Conservation (phyloP, 2,888 invertebrate species). For the Drosophila rellima region DNA sequence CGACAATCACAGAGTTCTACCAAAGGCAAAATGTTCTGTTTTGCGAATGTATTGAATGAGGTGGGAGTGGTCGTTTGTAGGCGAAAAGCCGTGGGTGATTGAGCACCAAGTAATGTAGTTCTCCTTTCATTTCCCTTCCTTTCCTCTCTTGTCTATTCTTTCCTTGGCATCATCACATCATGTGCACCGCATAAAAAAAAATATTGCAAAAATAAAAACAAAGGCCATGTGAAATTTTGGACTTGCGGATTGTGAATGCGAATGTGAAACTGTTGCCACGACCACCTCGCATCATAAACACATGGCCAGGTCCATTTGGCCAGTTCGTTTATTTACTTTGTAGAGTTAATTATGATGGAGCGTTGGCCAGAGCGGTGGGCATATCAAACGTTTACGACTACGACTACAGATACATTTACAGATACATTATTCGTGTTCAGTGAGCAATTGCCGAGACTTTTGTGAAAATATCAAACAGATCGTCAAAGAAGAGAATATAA, state of each 20-base stretch:
- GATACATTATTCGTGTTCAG: not conserved
- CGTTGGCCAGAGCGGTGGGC: conserved; percentile 55
- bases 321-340: conserved; percentile 77
- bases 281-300: conserved; percentile 56
- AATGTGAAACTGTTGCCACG: conserved; percentile 52
- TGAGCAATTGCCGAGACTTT: conserved; percentile 11
- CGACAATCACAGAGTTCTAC: conserved; percentile 50
- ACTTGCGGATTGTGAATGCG: conserved; percentile 30
- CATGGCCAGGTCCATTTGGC: conserved; percentile 72
- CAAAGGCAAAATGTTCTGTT: conserved; percentile 26
- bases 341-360: conserved; percentile 78
- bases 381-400: conserved; percentile 28
- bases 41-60: conserved; percentile 25
- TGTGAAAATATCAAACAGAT: conserved; percentile 42
- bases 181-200: conserved; percentile 26
- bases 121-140: not conserved
- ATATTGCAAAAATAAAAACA: conserved; percentile 41
- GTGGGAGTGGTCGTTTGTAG: conserved; percentile 38
- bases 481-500: not conserved
- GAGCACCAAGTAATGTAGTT: conserved; percentile 46
- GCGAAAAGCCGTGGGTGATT: conserved; percentile 53
- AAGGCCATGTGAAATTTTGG: conserved; percentile 46
- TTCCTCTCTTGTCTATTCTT: not conserved
- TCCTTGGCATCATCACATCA: conserved; percentile 15
- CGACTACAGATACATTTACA: conserved; percentile 2